These are phyloP conservation scores for Apamea crenata DNA, from an alignment of 2,888 invertebrate genomes.

Conservation along the genomic window DNA sequence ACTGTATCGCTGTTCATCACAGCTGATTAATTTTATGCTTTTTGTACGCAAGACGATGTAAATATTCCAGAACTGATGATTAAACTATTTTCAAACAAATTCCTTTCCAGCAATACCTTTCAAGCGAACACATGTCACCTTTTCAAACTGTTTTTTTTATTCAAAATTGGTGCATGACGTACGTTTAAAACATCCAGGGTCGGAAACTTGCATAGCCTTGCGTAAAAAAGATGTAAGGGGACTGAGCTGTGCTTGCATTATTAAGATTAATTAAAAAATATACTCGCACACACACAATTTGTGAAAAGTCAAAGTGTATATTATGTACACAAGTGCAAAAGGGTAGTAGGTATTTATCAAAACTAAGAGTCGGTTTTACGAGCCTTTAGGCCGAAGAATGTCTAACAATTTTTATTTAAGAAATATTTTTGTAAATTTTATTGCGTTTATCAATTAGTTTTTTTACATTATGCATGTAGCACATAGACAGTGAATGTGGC, in stretches of 20 bases:
- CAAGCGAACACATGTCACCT: background rate
- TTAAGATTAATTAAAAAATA: background rate
- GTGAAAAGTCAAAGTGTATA: background rate
- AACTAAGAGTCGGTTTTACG: background rate
- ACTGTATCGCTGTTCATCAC: slow-evolving; percentile 56
- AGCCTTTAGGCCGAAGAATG: background rate
- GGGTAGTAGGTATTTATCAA: background rate
- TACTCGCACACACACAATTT: background rate
- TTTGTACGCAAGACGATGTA: background rate
- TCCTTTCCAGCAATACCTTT: background rate
- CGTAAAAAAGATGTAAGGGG: background rate
- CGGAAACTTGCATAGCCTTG: background rate
- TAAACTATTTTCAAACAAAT: background rate
- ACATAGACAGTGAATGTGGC: background rate
- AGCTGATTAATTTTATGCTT: slow-evolving; percentile 24
- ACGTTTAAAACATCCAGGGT: background rate
- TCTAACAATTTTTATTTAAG: background rate
- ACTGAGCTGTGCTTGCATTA: background rate
- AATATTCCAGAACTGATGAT: background rate
- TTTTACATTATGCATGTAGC: background rate
- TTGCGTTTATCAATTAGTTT: background rate
- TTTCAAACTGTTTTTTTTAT: background rate
- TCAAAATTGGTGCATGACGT: background rate
- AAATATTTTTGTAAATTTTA: background rate
- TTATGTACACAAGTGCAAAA: background rate